Evolutionary conservation across 2,113 vertebrate species (phyloP).

Genomic region (Butorides virescens): DNA sequence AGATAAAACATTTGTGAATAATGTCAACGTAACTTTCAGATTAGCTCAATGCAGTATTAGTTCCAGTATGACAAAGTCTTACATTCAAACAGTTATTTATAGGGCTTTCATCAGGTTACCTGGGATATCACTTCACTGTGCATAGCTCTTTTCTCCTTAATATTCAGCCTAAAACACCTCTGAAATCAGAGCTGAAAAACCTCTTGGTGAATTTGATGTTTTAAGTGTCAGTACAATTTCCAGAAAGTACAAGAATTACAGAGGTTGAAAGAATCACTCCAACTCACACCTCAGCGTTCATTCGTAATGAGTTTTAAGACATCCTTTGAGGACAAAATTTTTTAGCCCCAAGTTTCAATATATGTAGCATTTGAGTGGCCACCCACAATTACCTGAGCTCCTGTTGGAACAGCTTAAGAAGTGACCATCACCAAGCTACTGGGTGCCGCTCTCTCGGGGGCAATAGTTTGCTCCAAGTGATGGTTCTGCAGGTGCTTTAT

Average conservation of each 20-base stretch:
- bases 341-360: neutral
- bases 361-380: neutral
- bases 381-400: neutral
- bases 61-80: neutral
- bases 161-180: neutral
- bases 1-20: constrained; percentile 25
- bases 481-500: neutral
- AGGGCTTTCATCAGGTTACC: constrained; percentile 7
- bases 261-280: neutral
- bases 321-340: neutral
- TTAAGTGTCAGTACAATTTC: neutral
- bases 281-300: neutral
- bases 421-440: neutral
- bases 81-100: constrained; percentile 24
- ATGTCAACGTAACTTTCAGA: neutral
- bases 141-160: neutral
- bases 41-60: neutral
- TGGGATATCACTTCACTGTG: neutral
- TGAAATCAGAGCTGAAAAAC: constrained; percentile 8
- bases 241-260: neutral
- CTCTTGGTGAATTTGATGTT: neutral
- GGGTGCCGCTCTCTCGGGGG: neutral
- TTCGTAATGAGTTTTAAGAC: neutral
- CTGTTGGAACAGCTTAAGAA: neutral
- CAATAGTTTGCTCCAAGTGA: neutral